Percentiles rank a stretch among this genome's conserved stretches.
Conservation (phyloP, 2,113 vertebrate species). For the Sylvia atricapilla region DNA sequence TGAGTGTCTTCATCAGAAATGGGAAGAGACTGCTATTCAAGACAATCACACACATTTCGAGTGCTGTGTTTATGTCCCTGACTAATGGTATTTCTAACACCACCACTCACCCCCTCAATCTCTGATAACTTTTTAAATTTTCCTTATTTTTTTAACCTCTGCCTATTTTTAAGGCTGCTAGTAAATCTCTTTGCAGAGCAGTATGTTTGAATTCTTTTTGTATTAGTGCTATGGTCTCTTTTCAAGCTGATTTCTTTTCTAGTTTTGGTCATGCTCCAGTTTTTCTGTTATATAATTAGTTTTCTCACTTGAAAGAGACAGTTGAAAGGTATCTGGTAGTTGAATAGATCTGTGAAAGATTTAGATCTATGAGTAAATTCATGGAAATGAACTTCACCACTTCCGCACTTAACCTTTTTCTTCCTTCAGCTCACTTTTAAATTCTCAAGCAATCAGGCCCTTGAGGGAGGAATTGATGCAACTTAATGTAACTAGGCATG, state of each 20-base stretch:
- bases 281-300: background rate
- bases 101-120: accelerated
- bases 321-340: background rate
- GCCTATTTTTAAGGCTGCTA: background rate
- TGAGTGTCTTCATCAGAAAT: background rate
- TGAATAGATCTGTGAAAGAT: background rate
- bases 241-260: background rate
- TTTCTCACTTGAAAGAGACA: background rate
- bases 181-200: background rate
- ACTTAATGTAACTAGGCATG: background rate
- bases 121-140: background rate
- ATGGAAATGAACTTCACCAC: background rate
- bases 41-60: background rate
- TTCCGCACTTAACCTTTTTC: background rate
- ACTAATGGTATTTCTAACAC: background rate
- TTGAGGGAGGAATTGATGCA: background rate
- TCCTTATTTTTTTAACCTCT: background rate
- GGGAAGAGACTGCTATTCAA: background rate
- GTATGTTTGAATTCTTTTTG: background rate
- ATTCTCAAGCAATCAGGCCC: background rate
- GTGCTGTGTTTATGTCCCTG: background rate
- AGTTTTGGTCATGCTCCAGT: background rate
- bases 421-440: background rate
- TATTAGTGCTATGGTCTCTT: background rate
- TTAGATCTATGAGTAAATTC: background rate